These are phyloP conservation scores for Muraenolepis orangiensis DNA, from an alignment of 2,797 vertebrate genomes.

Conservation along the genomic window DNA sequence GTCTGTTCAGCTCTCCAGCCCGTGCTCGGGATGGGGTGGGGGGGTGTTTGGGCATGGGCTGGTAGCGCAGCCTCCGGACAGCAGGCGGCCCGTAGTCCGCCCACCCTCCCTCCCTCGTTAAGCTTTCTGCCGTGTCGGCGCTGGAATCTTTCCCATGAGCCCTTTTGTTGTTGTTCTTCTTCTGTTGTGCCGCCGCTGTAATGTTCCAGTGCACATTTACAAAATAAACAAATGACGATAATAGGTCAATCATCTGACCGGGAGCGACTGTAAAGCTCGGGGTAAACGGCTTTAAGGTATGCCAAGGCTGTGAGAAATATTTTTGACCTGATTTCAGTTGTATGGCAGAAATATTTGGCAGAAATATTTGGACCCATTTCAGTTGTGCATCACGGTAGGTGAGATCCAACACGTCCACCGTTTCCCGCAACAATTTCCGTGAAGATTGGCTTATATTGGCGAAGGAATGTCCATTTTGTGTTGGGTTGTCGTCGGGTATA, in stretches of 20 bases:
- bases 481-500: too few relatives aligned
- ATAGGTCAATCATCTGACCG: conserved; percentile 49
- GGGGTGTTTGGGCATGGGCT: not conserved
- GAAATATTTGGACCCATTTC: conserved; percentile 14
- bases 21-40: not conserved
- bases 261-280: conserved; percentile 43
- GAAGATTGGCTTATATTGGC: not conserved
- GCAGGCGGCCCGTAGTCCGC: conserved; percentile 51
- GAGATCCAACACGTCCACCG: not conserved
- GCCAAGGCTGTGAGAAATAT: too few relatives aligned
- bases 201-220: conserved; percentile 49
- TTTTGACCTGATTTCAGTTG: conserved; percentile 12
- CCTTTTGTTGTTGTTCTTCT: conserved; percentile 45
- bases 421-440: too few relatives aligned
- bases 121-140: conserved; percentile 48
- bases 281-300: conserved; percentile 28
- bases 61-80: conserved; percentile 46
- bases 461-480: not conserved
- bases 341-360: conserved; percentile 14
- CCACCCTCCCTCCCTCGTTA: conserved; percentile 44
- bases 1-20: too few relatives aligned
- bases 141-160: conserved; percentile 66
- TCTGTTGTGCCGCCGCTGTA: conserved; percentile 35
- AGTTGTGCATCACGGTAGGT: conserved; percentile 4
- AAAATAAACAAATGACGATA: conserved; percentile 48